Conservation (phyloP, 2,113 vertebrate genomes). For the Semicossyphus pulcher region DNA sequence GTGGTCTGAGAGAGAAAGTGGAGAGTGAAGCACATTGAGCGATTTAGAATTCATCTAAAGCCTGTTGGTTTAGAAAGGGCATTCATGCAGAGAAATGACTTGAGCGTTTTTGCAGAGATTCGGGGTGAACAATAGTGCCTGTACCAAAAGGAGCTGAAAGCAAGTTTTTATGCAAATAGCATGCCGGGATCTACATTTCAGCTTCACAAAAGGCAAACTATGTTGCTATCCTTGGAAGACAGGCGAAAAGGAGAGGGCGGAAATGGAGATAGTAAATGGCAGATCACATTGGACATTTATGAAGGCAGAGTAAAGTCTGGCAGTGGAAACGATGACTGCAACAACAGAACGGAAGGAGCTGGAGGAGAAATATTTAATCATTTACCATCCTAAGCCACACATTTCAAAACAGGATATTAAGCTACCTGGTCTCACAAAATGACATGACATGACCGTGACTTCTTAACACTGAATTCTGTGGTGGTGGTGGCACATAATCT, state of each 20-base stretch:
- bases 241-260: background rate
- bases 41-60: constrained; percentile 62
- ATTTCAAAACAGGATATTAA: constrained; percentile 13
- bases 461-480: too few relatives aligned
- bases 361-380: background rate
- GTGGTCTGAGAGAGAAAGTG: constrained; percentile 39
- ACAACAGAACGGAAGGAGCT: background rate
- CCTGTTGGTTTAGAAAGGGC: constrained; percentile 59
- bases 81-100: constrained; percentile 58
- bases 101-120: constrained; percentile 21
- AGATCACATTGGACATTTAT: background rate
- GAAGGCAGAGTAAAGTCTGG: constrained; percentile 12
- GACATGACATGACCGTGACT: too few relatives aligned
- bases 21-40: constrained; percentile 32
- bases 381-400: background rate
- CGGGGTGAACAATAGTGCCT: constrained; percentile 37
- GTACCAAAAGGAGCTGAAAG: constrained; percentile 21
- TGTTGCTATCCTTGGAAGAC: background rate
- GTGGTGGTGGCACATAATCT: too few relatives aligned
- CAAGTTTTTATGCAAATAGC: constrained; percentile 31
- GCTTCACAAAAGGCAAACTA: background rate
- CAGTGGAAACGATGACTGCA: background rate
- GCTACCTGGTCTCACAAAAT: too few relatives aligned
- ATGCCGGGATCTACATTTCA: constrained; percentile 16
- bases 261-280: background rate